Conservation (phyloP, 2,113 vertebrate genomes). For the Rostratula benghalensis region DNA sequence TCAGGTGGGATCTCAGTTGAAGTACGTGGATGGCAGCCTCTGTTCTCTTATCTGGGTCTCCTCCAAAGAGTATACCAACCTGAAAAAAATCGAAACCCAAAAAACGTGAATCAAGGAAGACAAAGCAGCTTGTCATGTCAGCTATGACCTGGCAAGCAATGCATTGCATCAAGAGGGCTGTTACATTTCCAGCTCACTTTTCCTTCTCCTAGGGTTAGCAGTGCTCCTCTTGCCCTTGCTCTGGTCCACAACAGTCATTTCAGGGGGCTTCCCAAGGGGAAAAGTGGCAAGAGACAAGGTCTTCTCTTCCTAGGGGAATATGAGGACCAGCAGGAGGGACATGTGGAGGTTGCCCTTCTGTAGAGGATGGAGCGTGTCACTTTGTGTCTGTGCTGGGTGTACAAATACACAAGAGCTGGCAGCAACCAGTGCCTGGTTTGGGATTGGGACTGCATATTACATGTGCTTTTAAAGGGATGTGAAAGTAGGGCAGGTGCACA, state of each 20-base stretch:
- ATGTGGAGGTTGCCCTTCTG: background rate
- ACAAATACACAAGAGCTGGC: background rate
- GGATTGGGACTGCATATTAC: background rate
- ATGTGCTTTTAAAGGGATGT: background rate
- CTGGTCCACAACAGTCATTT: background rate
- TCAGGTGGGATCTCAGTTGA: background rate
- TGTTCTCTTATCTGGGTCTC: background rate
- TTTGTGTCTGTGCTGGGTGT: background rate
- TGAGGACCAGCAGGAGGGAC: background rate
- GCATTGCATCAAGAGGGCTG: accelerated
- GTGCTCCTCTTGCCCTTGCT: background rate
- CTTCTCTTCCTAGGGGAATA: background rate
- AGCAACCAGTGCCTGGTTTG: background rate
- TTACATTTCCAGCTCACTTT: background rate
- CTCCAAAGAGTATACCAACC: background rate
- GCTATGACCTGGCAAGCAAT: background rate
- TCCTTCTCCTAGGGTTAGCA: background rate
- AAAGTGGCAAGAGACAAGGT: background rate
- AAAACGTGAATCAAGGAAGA: background rate
- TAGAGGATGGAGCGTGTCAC: background rate
- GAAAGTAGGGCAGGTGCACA: no score
- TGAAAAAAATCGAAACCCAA: accelerated
- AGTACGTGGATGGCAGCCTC: background rate
- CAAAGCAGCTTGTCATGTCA: background rate
- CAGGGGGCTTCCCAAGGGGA: background rate